A percentile compares a stretch with the other conserved stretches of the same genome.
These are phyloP conservation scores for Pseudorasbora parva DNA, from an alignment of 2,113 vertebrate species.

Conservation along the genomic window DNA sequence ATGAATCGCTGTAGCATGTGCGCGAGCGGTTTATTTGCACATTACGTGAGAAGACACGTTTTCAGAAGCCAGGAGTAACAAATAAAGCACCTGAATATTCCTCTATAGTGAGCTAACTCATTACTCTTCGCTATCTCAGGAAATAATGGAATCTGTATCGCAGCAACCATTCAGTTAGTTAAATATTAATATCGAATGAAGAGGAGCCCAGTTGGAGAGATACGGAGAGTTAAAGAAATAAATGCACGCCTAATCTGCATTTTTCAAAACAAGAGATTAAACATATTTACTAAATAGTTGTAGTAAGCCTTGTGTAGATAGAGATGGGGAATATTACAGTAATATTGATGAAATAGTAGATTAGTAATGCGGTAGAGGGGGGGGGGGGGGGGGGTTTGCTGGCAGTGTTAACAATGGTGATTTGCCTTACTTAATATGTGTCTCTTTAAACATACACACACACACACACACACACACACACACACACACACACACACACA, in stretches of 20 bases:
- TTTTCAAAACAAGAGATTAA: constrained; percentile 44
- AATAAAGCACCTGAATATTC: constrained; percentile 48
- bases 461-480: background rate
- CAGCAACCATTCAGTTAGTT: constrained; percentile 58
- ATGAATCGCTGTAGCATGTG: background rate
- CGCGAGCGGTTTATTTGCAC: background rate
- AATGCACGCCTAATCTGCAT: constrained; percentile 39
- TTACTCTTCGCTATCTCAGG: constrained; percentile 54
- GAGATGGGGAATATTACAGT: constrained; percentile 19
- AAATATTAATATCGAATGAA: constrained; percentile 60
- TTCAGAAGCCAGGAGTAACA: constrained; percentile 34
- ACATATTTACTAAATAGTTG: constrained; percentile 38
- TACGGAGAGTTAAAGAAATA: constrained; percentile 36
- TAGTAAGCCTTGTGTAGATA: background rate
- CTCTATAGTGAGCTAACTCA: constrained; percentile 42
- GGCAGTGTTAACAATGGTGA: constrained; percentile 44
- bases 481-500: no score
- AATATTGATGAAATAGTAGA: constrained; percentile 32
- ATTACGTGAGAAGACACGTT: background rate
- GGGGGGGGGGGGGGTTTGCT: constrained; percentile 31
- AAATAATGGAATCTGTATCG: constrained; percentile 55
- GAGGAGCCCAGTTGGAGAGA: constrained; percentile 50
- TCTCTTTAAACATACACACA: constrained; percentile 61
- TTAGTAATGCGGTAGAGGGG: constrained; percentile 26
- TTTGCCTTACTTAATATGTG: constrained; percentile 68